Evolutionary conservation across 2,113 vertebrate species (phyloP).

Genomic region (Channa maculata): DNA sequence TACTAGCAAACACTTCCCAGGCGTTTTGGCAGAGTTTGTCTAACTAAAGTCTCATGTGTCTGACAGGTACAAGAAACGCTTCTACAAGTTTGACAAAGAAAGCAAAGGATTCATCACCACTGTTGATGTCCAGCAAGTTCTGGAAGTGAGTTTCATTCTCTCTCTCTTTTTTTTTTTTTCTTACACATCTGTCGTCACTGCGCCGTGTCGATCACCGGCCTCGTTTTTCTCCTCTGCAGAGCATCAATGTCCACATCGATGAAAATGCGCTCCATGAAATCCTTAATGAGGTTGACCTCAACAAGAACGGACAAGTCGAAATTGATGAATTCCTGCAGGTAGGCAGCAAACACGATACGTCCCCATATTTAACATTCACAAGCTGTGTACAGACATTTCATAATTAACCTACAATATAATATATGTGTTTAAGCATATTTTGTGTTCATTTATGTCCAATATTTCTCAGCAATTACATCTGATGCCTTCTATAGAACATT

Average conservation of each 20-base stretch:
- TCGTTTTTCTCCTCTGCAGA: slow-evolving; percentile 79
- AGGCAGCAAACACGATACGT: background rate
- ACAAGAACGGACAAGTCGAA: slow-evolving; percentile 98
- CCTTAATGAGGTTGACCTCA: slow-evolving; percentile 95
- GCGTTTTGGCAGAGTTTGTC: too few species aligned
- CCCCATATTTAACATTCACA: too few species aligned
- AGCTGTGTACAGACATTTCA: too few species aligned
- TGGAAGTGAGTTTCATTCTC: slow-evolving; percentile 84
- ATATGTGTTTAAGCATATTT: too few species aligned
- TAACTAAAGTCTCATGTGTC: background rate
- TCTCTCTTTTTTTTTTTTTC: background rate
- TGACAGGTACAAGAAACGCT: slow-evolving; percentile 94
- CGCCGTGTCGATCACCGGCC: background rate
- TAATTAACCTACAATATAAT: too few species aligned
- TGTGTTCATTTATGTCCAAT: too few species aligned
- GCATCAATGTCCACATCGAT: slow-evolving; percentile 91
- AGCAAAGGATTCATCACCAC: slow-evolving; percentile 96
- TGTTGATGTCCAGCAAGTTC: slow-evolving; percentile 92
- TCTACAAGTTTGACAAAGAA: slow-evolving; percentile 96
- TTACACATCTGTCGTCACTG: background rate
- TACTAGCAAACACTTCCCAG: too few species aligned
- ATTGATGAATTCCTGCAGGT: slow-evolving; percentile 96
- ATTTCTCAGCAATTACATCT: too few species aligned
- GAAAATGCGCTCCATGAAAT: slow-evolving; percentile 94
- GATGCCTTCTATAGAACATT: too few species aligned